A percentile compares a stretch with the other conserved stretches of the same genome.
Evolutionary conservation across 1,140 invertebrate species (phyloP).

Genomic region (Drosophila pachea): DNA sequence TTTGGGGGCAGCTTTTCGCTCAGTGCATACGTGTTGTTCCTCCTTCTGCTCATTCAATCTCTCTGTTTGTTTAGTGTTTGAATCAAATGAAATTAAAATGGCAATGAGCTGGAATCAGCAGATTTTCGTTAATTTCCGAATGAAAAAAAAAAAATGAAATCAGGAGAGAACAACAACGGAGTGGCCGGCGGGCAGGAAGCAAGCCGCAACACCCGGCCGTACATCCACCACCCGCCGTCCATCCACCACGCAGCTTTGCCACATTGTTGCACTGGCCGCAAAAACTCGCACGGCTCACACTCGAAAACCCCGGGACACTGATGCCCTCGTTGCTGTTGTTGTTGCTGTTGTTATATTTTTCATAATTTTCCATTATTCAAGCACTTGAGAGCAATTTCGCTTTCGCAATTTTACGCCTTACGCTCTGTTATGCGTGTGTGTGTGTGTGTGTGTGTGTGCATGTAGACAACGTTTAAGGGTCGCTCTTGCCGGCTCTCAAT

Average conservation of each 20-base stretch:
- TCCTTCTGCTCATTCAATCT: background rate
- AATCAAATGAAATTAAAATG: slow-evolving; percentile 78
- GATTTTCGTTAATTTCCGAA: slow-evolving; percentile 73
- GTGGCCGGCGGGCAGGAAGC: slow-evolving; percentile 24
- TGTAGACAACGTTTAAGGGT: slow-evolving; percentile 41
- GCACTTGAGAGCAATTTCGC: slow-evolving; percentile 60
- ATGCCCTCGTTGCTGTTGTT: slow-evolving; percentile 5
- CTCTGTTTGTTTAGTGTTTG: slow-evolving; percentile 67
- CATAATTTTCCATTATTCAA: slow-evolving; percentile 77
- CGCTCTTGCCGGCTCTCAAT: slow-evolving; percentile 23
- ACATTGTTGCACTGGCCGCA: slow-evolving; percentile 44
- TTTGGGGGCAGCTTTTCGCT: background rate
- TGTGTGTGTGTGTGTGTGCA: slow-evolving; percentile 22
- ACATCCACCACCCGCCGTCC: slow-evolving; percentile 17
- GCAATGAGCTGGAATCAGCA: slow-evolving; percentile 79
- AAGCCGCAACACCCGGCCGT: slow-evolving; percentile 5
- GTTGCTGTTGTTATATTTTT: slow-evolving; percentile 73
- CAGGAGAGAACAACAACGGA: slow-evolving; percentile 37
- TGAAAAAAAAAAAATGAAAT: slow-evolving; percentile 20
- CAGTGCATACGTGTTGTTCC: background rate
- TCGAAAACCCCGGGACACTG: slow-evolving; percentile 2
- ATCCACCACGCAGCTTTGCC: slow-evolving; percentile 21
- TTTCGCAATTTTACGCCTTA: slow-evolving; percentile 40
- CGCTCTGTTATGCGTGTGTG: slow-evolving; percentile 1
- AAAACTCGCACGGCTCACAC: slow-evolving; percentile 39